Base-by-base conservation (phyloP, 2,888 invertebrate genomes). In the Gandaritis pyraliata region DNA sequence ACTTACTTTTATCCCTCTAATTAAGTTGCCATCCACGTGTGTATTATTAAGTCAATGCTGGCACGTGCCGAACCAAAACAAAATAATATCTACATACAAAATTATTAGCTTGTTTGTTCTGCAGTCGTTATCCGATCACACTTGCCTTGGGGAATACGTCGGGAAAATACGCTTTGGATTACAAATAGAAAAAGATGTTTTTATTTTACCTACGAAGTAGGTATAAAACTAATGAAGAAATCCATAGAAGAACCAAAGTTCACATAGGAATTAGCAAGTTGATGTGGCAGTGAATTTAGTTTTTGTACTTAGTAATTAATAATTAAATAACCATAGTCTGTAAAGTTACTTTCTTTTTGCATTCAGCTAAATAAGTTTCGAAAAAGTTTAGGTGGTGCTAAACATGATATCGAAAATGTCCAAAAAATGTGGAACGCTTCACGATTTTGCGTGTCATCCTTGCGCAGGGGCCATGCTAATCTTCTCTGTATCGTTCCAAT, bases 391-490 rank as follows among this genome's bases (percentile, higher is more conserved):
- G n/a, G n/a, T n/a, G n/a, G 23, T 6, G 23, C 23, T 6, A 23
- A 6, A 5, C 23, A 23, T 23, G 23, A 23, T 23, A 23, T 23
- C 6, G 23, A 23, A 73, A 58, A 2, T 57, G 29, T 65, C 23
- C 73, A 81, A 81, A 81, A 81, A 81, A 81, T 54, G 54, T 54
- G 54, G 54, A 54, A 54, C 54, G 54, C 54, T 54, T 54, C 54
- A 54, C 54, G 54, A 81, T 81, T 81, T 82, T 81, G 80, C 81
- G 82, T 82, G 82, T 82, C 81, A 82, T 82, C 82, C 82, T 82
- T 82, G 82, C 82, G 82, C 81, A 82, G 82, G 82, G 82, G 81
- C 82, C 82, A 82, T 82, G 82, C 54, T 54, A 54, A 54, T 54
- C 54, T 54, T 54, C 46, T 46, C 54, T 80, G 80, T 80, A 82